Percentiles rank a stretch among this genome's conserved stretches.
Evolutionary conservation across 2,888 invertebrate species (phyloP).

Genomic region (Aspidiotus rigidus): DNA sequence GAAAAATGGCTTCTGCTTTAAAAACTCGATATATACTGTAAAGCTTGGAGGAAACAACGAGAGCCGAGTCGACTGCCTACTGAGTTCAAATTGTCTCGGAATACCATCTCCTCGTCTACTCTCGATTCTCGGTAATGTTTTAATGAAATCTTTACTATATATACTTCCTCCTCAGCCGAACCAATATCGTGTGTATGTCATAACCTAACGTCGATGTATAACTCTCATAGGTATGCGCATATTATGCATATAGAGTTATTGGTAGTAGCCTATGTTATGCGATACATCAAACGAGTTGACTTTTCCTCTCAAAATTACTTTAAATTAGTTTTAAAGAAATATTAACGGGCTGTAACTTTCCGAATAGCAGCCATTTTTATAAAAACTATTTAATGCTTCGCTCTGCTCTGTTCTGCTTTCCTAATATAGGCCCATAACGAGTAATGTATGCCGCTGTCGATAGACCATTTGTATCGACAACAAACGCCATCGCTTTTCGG

Average conservation of each 20-base stretch:
- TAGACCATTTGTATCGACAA: no score
- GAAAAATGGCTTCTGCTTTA: constrained; percentile 29
- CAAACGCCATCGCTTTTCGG: no score
- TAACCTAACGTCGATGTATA: background rate
- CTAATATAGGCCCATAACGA: background rate
- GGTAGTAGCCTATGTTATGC: background rate
- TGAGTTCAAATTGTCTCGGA: constrained; percentile 29
- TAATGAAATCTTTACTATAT: constrained; percentile 29
- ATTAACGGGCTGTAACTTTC: constrained; percentile 10
- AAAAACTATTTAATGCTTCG: background rate
- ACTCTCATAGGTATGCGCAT: background rate
- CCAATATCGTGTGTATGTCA: background rate
- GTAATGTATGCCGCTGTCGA: no score
- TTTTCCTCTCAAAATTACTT: constrained; percentile 13
- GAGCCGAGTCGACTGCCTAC: constrained; percentile 22
- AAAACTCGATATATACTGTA: constrained; percentile 19
- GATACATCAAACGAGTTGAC: background rate
- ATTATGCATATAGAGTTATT: background rate
- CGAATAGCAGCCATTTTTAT: constrained; percentile 5
- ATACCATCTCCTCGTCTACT: constrained; percentile 19
- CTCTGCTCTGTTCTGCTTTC: background rate
- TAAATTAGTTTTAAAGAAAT: constrained; percentile 27
- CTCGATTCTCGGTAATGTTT: constrained; percentile 16
- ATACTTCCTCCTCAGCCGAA: background rate
- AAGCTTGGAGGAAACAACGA: background rate